A percentile compares a stretch with the other conserved stretches of the same genome.
Conservation (phyloP, 2,888 invertebrate genomes). For the Auanema freiburgensis region DNA sequence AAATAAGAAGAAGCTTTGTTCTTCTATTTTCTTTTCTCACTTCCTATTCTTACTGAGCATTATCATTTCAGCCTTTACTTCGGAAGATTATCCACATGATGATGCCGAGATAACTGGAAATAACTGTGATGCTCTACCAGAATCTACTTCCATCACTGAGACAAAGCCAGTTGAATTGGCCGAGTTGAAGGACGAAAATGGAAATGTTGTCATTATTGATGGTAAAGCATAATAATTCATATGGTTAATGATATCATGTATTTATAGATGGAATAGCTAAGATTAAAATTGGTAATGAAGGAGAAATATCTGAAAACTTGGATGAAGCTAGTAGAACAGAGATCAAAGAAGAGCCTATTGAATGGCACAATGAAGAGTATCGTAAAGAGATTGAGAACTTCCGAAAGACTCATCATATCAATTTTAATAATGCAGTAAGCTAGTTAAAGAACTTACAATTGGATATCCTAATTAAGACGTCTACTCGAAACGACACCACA, state of each 20-base stretch:
- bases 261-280: conserved; percentile 39
- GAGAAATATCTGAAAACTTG: conserved; percentile 13
- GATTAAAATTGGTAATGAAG: conserved; percentile 32
- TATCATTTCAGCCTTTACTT: conserved; percentile 13
- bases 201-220: not conserved
- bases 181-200: conserved; percentile 1
- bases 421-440: not conserved
- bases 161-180: not conserved
- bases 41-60: not conserved
- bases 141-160: not conserved
- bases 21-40: too few species aligned
- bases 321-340: conserved; percentile 6
- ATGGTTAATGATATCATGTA: conserved; percentile 36
- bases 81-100: conserved; percentile 27
- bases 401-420: conserved; percentile 28
- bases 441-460: conserved; percentile 3
- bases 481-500: conserved; percentile 38
- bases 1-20: too few species aligned
- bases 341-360: conserved; percentile 17
- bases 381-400: conserved; percentile 40
- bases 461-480: not conserved
- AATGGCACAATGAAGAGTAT: conserved; percentile 36
- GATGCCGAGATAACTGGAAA: conserved; percentile 28
- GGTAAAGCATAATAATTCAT: conserved; percentile 23
- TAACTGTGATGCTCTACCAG: conserved; percentile 25